Conservation (phyloP, 2,113 vertebrate genomes). For the Chaetorhynchus papuensis region DNA sequence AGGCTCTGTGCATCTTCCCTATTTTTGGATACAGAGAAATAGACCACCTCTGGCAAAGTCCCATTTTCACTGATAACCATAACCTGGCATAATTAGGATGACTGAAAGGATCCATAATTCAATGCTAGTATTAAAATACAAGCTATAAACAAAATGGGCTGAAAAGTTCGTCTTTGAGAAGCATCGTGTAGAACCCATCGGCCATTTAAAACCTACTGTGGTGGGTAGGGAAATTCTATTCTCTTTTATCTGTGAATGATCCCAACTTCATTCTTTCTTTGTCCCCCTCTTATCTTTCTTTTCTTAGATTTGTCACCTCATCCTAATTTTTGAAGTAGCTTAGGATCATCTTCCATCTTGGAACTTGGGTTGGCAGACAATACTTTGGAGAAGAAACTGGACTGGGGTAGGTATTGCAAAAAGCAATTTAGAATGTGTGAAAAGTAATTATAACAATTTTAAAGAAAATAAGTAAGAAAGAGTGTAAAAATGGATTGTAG, state of each 20-base stretch:
- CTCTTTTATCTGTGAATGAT: not conserved
- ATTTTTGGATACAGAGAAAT: not conserved
- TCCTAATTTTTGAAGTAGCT: not conserved
- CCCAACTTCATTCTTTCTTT: not conserved
- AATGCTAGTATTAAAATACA: not conserved
- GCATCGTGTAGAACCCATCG: not conserved
- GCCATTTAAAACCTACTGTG: not conserved
- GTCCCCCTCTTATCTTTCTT: not conserved
- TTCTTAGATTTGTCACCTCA: not conserved
- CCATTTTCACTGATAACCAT: not conserved
- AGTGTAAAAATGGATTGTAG: not conserved
- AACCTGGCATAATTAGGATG: not conserved
- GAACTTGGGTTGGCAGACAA: not conserved
- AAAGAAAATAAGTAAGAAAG: not conserved
- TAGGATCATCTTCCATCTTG: not conserved
- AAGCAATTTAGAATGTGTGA: not conserved
- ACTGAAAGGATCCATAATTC: not conserved
- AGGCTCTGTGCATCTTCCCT: not conserved
- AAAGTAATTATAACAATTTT: not conserved
- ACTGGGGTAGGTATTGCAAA: not conserved
- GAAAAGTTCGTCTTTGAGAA: not conserved
- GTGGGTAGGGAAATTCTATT: not conserved
- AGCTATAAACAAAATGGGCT: not conserved
- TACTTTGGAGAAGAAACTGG: not conserved
- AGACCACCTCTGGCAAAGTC: not conserved